phyloP scores from a whole-genome alignment of 2,888 invertebrate species.

The Anaspis maculata region DNA sequence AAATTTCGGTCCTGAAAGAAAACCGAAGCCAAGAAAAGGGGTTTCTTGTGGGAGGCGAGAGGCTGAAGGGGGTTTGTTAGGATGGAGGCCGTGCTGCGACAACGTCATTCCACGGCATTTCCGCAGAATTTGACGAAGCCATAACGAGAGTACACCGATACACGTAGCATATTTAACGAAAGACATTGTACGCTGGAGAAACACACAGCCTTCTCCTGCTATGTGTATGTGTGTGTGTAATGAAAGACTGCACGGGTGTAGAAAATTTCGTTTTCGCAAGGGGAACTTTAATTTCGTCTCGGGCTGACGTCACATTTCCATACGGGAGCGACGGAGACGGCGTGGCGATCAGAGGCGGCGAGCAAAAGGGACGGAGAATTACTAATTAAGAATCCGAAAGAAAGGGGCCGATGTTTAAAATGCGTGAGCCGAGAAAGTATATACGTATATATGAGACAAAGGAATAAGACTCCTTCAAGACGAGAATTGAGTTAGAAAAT shows the following conservation, averaged over 20 bases:
- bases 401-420: constrained; percentile 49
- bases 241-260: constrained; percentile 45
- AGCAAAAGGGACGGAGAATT: constrained; percentile 45
- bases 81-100: no score
- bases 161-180: constrained; percentile 36
- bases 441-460: constrained; percentile 42
- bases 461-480: constrained; percentile 41
- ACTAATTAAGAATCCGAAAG: constrained; percentile 67
- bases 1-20: constrained; percentile 13
- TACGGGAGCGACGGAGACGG: constrained; percentile 47
- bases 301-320: constrained; percentile 42
- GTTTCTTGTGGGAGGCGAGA: background rate
- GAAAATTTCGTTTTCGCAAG: constrained; percentile 43
- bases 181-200: constrained; percentile 31
- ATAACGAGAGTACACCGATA: constrained; percentile 25
- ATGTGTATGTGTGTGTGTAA: constrained; percentile 36
- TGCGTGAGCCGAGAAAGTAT: constrained; percentile 41
- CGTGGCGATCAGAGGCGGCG: constrained; percentile 41
- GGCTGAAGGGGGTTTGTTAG: no score
- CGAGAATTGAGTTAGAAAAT: constrained; percentile 42
- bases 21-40: constrained; percentile 5
- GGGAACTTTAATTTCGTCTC: constrained; percentile 41
- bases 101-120: constrained; percentile 15
- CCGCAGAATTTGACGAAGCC: constrained; percentile 20
- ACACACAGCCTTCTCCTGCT: constrained; percentile 21